A percentile compares a stretch with the other conserved stretches of the same genome.
These are phyloP conservation scores for Drosophila anomalata DNA, from an alignment of 2,888 invertebrate genomes.

Conservation along the genomic window DNA sequence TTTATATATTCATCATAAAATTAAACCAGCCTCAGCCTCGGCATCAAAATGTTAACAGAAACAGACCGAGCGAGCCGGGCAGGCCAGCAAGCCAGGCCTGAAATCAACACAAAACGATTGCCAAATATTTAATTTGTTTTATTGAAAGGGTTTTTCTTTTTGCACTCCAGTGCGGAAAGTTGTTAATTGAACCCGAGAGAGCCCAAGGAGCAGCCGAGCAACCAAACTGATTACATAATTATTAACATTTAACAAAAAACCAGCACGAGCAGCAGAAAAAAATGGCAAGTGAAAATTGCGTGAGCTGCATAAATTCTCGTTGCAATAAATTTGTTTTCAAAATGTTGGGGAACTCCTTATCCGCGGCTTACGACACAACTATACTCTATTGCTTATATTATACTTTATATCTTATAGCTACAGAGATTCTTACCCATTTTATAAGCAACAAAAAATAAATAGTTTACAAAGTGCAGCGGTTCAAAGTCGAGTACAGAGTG, in stretches of 20 bases:
- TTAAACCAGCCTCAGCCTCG: slow-evolving; percentile 45
- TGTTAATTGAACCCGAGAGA: slow-evolving; percentile 37
- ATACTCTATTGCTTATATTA: slow-evolving; percentile 8
- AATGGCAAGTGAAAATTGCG: slow-evolving; percentile 57
- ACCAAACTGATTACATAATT: slow-evolving; percentile 55
- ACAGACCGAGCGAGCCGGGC: slow-evolving; percentile 28
- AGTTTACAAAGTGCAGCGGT: slow-evolving; percentile 17
- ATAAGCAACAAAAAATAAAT: slow-evolving; percentile 5
- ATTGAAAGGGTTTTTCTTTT: slow-evolving; percentile 35
- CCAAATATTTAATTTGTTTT: slow-evolving; percentile 51
- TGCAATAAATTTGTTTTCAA: slow-evolving; percentile 50
- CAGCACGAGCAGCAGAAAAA: slow-evolving; percentile 24
- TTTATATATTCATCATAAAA: slow-evolving; percentile 51
- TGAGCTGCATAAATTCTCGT: slow-evolving; percentile 70
- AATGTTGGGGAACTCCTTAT: background rate
- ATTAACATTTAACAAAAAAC: slow-evolving; percentile 50
- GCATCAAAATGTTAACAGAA: slow-evolving; percentile 12
- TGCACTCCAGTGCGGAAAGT: slow-evolving; percentile 24
- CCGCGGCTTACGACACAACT: background rate
- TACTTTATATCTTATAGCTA: background rate
- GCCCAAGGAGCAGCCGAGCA: slow-evolving; percentile 30
- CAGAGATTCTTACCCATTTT: slow-evolving; percentile 25
- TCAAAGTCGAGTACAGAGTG: slow-evolving; percentile 22
- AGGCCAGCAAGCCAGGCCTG: slow-evolving; percentile 19
- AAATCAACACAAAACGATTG: slow-evolving; percentile 47